A percentile compares a stretch with the other conserved stretches of the same genome.
Evolutionary conservation across 2,113 vertebrate genomes (phyloP).

Genomic region (Hipposideros armiger): DNA sequence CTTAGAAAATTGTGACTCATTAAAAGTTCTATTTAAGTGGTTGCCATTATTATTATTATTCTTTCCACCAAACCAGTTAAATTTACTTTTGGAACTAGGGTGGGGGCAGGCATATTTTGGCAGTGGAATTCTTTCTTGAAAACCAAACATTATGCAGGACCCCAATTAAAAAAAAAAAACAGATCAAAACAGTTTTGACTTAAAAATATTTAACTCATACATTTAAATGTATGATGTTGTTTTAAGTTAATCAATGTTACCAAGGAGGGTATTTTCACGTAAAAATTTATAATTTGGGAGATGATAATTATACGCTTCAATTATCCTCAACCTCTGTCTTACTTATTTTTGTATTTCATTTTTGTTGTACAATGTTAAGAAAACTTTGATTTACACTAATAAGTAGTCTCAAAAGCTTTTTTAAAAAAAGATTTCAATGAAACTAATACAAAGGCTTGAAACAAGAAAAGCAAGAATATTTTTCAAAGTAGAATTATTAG

Average conservation of each 20-base stretch:
- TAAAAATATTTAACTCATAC: neutral
- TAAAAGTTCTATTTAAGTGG: neutral
- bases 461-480: neutral
- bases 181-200: slow-evolving; percentile 2
- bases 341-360: neutral
- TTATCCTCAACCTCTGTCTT: neutral
- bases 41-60: neutral
- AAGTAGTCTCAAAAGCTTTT: neutral
- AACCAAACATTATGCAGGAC: neutral
- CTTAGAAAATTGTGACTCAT: neutral
- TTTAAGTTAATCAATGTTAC: neutral
- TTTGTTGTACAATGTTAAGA: neutral
- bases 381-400: slow-evolving; percentile 18
- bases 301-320: neutral
- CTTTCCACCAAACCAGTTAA: neutral
- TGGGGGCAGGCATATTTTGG: neutral
- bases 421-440: neutral
- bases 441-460: neutral
- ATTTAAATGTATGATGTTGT: neutral
- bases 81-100: neutral
- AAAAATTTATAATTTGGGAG: neutral
- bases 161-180: neutral
- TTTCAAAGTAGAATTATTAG: slow-evolving; percentile 15
- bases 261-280: neutral
- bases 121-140: slow-evolving; percentile 46